These are phyloP conservation scores for Heteropelma amictum DNA, from an alignment of 2,888 invertebrate genomes.

Conservation along the genomic window DNA sequence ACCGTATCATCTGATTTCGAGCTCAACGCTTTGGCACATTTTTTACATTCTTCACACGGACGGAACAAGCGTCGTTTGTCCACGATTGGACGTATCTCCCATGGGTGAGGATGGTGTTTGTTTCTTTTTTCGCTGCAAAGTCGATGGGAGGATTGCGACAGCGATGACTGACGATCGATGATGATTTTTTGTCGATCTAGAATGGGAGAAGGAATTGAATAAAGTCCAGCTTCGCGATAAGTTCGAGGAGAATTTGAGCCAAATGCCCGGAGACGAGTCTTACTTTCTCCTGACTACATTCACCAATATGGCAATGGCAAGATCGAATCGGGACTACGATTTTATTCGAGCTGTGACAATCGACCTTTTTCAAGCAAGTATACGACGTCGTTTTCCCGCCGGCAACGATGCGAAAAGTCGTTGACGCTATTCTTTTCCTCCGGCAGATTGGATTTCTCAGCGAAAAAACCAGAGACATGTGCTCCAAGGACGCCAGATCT, in stretches of 20 bases:
- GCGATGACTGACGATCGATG: too few species aligned
- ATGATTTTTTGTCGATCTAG: constrained; percentile 59
- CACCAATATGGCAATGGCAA: constrained; percentile 87
- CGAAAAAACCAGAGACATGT: constrained; percentile 84
- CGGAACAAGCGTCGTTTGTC: constrained; percentile 72
- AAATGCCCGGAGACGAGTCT: constrained; percentile 85
- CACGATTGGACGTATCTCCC: constrained; percentile 56
- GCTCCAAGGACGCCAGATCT: constrained; percentile 87
- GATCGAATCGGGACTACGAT: constrained; percentile 80
- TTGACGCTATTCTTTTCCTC: too few species aligned
- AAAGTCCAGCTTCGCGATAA: constrained; percentile 78
- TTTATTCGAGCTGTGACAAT: constrained; percentile 84
- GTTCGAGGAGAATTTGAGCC: constrained; percentile 83
- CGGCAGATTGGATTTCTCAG: constrained; percentile 88
- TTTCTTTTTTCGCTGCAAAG: background rate
- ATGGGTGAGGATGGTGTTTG: constrained; percentile 43
- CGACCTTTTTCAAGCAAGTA: constrained; percentile 84
- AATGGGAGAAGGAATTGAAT: constrained; percentile 79
- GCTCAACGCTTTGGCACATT: constrained; percentile 82
- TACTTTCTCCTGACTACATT: constrained; percentile 89
- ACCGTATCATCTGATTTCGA: constrained; percentile 83
- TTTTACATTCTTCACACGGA: constrained; percentile 83
- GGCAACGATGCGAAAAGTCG: too few species aligned
- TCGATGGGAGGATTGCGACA: background rate
- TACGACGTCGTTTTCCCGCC: too few species aligned